These are phyloP conservation scores for Strigamia crassipes DNA, from an alignment of 2,888 invertebrate species.

Conservation along the genomic window DNA sequence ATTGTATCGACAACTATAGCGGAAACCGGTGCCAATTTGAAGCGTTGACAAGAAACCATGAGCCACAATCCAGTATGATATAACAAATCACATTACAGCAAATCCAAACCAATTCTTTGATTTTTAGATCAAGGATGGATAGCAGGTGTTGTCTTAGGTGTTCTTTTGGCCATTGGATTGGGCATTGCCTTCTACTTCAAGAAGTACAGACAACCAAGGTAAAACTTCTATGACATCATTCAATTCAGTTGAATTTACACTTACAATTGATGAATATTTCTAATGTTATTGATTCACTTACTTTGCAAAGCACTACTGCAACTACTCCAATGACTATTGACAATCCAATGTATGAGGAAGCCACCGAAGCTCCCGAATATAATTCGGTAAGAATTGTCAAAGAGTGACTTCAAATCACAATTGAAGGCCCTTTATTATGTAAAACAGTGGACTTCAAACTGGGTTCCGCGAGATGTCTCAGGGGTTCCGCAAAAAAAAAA, in stretches of 20 bases:
- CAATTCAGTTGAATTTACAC: too few species aligned
- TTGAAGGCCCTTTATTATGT: too few species aligned
- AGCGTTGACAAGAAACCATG: background rate
- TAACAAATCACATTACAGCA: background rate
- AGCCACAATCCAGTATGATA: background rate
- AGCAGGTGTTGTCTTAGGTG: background rate
- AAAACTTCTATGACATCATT: background rate
- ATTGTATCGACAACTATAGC: background rate
- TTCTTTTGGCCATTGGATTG: background rate
- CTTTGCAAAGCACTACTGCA: background rate
- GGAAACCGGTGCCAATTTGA: background rate
- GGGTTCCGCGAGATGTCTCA: too few species aligned
- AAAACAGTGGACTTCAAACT: too few species aligned
- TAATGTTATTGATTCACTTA: background rate
- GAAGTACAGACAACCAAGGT: background rate
- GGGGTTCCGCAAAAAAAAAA: too few species aligned
- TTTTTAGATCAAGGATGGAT: background rate
- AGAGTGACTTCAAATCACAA: background rate
- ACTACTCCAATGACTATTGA: background rate
- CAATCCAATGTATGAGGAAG: background rate
- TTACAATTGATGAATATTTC: background rate
- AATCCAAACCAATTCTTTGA: background rate
- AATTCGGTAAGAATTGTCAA: background rate
- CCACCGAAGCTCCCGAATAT: background rate
- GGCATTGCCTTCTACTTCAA: background rate